Conservation (phyloP, 2,888 invertebrate genomes). For the Drosophila fungiperda region DNA sequence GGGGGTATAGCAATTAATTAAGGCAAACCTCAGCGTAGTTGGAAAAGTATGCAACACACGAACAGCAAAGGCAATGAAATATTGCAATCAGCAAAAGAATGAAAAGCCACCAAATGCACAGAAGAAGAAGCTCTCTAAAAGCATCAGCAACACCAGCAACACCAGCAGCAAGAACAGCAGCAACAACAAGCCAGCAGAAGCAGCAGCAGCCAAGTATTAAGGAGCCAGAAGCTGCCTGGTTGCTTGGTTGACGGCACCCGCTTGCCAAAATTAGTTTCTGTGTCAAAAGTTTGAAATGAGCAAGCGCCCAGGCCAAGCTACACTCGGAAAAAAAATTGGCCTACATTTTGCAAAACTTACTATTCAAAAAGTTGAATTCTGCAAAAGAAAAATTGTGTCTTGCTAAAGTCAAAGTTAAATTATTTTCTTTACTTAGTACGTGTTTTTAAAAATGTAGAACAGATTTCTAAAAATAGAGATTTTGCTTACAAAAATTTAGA, state of each 20-base stretch:
- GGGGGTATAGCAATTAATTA: conserved; percentile 69
- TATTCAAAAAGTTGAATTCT: not conserved
- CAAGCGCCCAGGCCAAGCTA: conserved; percentile 51
- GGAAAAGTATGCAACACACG: conserved; percentile 79
- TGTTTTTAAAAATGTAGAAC: not conserved
- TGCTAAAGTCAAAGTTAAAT: not conserved
- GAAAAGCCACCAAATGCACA: conserved; percentile 74
- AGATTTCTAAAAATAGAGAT: not conserved
- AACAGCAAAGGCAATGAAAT: conserved; percentile 82
- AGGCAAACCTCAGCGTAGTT: conserved; percentile 79
- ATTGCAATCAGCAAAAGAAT: conserved; percentile 82
- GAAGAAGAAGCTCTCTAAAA: conserved; percentile 27
- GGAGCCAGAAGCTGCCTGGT: conserved; percentile 25
- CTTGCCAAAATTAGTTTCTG: conserved; percentile 81
- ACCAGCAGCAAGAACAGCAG: conserved; percentile 13
- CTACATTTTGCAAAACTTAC: not conserved
- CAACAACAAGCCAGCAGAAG: conserved; percentile 3
- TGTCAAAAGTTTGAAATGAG: conserved; percentile 81
- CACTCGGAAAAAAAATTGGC: not conserved
- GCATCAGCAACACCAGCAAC: conserved; percentile 6
- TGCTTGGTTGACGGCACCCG: conserved; percentile 66
- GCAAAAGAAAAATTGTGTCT: not conserved
- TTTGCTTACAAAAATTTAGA: not conserved
- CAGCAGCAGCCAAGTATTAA: conserved; percentile 7
- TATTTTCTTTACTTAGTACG: not conserved